Evolutionary conservation across 2,113 vertebrate genomes (phyloP).

Genomic region (Petaurus breviceps): DNA sequence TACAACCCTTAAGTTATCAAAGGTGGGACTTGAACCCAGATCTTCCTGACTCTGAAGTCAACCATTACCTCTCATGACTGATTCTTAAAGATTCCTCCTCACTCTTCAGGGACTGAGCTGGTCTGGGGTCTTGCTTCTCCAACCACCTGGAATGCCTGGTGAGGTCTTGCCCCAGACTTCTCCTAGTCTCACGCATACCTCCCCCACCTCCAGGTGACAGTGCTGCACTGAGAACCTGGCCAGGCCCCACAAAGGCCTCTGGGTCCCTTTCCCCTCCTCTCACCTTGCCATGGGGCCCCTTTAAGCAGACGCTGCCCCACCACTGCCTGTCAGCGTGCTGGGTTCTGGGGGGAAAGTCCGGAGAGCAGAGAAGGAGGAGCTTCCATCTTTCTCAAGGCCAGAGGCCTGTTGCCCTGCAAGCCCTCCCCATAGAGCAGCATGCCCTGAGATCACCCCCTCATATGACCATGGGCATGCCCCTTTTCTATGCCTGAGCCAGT

Average conservation of each 20-base stretch:
- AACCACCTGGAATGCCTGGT: too few relatives aligned
- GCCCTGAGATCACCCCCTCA: neutral
- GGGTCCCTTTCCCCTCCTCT: neutral
- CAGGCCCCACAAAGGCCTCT: neutral
- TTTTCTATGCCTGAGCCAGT: neutral
- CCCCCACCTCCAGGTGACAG: too few relatives aligned
- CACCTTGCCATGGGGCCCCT: accelerated
- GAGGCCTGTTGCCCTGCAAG: neutral
- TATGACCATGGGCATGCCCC: neutral
- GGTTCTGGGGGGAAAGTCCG: neutral
- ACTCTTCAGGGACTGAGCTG: neutral
- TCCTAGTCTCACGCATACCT: neutral
- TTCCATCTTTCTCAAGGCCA: neutral
- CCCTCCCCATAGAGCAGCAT: neutral
- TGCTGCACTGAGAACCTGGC: neutral
- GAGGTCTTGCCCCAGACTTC: too few relatives aligned
- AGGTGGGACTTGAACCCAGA: neutral
- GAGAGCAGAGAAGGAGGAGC: too few relatives aligned
- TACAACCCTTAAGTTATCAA: neutral
- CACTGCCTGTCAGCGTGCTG: neutral
- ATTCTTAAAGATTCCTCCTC: too few relatives aligned
- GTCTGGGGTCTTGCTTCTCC: neutral
- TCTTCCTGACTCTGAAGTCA: neutral
- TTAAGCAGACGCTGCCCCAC: neutral
- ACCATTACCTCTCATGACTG: neutral